phyloP scores from a whole-genome alignment of 2,113 vertebrate species.

The Phainopepla nitens region DNA sequence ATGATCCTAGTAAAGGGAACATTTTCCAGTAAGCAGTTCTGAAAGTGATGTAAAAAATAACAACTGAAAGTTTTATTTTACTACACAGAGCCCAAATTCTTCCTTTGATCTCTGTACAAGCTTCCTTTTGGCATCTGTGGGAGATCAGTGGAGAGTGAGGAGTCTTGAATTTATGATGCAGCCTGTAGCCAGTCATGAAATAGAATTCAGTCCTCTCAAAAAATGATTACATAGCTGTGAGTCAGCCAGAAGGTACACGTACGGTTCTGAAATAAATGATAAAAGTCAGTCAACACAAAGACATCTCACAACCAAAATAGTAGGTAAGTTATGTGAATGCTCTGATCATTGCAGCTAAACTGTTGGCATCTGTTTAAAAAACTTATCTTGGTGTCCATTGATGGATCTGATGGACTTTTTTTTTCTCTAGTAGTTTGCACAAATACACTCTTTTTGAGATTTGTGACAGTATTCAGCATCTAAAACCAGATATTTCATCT shows the following conservation, averaged over 20 bases:
- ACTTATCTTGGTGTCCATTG: neutral
- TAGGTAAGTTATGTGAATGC: neutral
- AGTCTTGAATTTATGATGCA: constrained; percentile 34
- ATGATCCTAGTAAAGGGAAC: constrained; percentile 17
- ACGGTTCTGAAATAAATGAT: neutral
- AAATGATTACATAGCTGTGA: neutral
- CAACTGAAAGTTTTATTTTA: constrained; percentile 65
- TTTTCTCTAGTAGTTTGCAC: neutral
- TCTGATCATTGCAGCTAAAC: neutral
- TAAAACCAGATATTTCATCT: neutral
- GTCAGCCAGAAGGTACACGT: neutral
- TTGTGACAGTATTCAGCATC: neutral
- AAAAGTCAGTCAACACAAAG: neutral
- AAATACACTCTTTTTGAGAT: neutral
- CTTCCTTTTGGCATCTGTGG: constrained; percentile 62
- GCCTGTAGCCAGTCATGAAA: neutral
- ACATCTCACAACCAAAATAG: neutral
- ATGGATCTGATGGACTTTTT: neutral
- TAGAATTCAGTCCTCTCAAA: neutral
- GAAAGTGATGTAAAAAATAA: constrained; percentile 58
- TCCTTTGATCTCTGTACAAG: constrained; percentile 57
- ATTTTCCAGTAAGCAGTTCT: constrained; percentile 44
- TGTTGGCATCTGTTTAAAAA: neutral
- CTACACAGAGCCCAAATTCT: constrained; percentile 46
- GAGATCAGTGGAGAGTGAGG: constrained; percentile 27